A percentile compares a stretch with the other conserved stretches of the same genome.
phyloP scores from a whole-genome alignment of 2,888 invertebrate genomes.

The Neoitamus cyanurus region DNA sequence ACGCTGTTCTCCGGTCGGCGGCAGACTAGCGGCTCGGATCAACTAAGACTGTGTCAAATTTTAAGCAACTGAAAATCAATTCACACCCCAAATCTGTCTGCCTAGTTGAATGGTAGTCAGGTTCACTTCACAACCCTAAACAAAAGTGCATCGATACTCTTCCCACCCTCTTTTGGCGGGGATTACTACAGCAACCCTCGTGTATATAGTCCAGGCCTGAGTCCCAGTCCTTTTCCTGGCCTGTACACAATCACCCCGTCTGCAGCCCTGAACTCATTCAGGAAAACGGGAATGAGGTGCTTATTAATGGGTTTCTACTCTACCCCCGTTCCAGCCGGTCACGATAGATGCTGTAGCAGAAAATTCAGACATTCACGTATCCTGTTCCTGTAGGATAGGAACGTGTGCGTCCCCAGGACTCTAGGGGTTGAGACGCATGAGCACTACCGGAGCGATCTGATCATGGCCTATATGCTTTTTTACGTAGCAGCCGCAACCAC shows the following conservation, averaged over 20 bases:
- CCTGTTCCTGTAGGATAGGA: background rate
- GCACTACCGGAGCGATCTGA: background rate
- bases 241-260: background rate
- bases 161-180: conserved; percentile 13
- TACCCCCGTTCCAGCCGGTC: background rate
- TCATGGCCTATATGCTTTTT: conserved; percentile 23
- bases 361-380: background rate
- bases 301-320: conserved; percentile 25
- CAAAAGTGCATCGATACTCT: conserved; percentile 36
- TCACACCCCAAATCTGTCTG: conserved; percentile 24
- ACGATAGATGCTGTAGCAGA: conserved; percentile 17
- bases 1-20: conserved; percentile 15
- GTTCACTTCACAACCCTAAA: conserved; percentile 27
- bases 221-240: background rate
- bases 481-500: background rate
- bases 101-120: conserved; percentile 1
- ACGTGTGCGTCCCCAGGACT: background rate
- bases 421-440: background rate
- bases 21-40: conserved; percentile 7
- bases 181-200: conserved; percentile 34
- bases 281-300: conserved; percentile 24
- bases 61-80: conserved; percentile 38
- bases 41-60: conserved; percentile 8
- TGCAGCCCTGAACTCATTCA: conserved; percentile 1
- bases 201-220: background rate